A percentile compares a stretch with the other conserved stretches of the same genome.
These are phyloP conservation scores for Xyrauchen texanus DNA, from an alignment of 2,113 vertebrate genomes.

Conservation along the genomic window DNA sequence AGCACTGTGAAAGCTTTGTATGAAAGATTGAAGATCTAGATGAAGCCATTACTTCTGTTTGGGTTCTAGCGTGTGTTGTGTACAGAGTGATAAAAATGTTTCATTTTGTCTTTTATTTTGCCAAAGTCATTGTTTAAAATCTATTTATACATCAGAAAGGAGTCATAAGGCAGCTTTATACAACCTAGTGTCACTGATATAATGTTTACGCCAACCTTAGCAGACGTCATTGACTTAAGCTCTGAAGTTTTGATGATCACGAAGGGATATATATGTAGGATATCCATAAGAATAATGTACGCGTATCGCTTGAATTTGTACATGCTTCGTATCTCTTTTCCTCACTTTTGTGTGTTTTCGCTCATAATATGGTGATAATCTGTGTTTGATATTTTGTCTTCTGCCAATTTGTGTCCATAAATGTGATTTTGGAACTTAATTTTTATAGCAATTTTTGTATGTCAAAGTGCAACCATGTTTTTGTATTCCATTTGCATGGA, in stretches of 20 bases:
- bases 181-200: constrained; percentile 74
- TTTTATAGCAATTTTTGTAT: constrained; percentile 77
- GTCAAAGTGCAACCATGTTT: constrained; percentile 79
- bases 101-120: constrained; percentile 78
- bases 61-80: constrained; percentile 70
- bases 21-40: constrained; percentile 69
- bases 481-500: constrained; percentile 79
- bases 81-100: constrained; percentile 67
- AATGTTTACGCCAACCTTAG: constrained; percentile 78
- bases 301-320: constrained; percentile 87
- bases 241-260: constrained; percentile 60
- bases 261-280: constrained; percentile 84
- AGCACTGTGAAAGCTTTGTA: constrained; percentile 61
- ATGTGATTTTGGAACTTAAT: constrained; percentile 76
- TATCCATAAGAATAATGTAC: constrained; percentile 85
- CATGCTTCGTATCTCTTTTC: constrained; percentile 68
- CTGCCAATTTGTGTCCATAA: constrained; percentile 72
- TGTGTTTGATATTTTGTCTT: constrained; percentile 79
- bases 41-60: constrained; percentile 75
- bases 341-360: constrained; percentile 83
- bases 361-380: constrained; percentile 76
- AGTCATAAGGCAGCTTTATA: constrained; percentile 83
- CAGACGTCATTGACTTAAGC: constrained; percentile 82
- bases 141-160: constrained; percentile 85
- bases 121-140: constrained; percentile 83